phyloP scores from a whole-genome alignment of 2,888 invertebrate species.

The Magallana nippona region DNA sequence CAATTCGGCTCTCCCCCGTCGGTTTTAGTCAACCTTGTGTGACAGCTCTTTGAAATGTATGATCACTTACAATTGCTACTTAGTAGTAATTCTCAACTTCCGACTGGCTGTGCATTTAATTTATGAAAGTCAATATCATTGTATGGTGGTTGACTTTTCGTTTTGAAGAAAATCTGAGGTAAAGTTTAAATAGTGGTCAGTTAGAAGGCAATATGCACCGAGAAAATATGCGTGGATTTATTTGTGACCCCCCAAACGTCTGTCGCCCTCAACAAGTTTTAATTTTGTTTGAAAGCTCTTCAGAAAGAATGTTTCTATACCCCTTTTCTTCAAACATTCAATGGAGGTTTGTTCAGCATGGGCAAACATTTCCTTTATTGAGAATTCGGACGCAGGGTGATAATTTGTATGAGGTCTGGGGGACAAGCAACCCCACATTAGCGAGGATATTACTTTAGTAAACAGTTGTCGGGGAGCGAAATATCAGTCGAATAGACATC shows the following conservation, averaged over 20 bases:
- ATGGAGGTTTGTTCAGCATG: conserved; percentile 17
- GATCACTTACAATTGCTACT: not conserved
- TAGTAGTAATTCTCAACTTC: not conserved
- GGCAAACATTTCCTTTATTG: not conserved
- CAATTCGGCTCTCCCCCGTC: not conserved
- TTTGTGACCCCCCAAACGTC: not conserved
- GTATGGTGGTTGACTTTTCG: no score
- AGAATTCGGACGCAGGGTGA: conserved; percentile 11
- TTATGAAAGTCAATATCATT: no score
- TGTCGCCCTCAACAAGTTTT: conserved; percentile 24
- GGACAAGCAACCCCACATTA: not conserved
- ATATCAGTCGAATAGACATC: not conserved
- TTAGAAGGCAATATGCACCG: no score
- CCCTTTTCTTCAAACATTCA: conserved; percentile 9
- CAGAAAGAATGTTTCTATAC: not conserved
- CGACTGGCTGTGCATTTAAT: no score
- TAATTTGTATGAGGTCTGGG: not conserved
- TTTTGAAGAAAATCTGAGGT: no score
- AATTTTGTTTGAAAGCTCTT: conserved; percentile 29
- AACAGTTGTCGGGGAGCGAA: not conserved
- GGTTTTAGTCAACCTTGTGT: not conserved
- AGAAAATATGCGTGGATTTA: no score
- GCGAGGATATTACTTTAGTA: not conserved
- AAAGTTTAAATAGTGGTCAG: no score
- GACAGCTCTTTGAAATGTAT: not conserved